A percentile compares a stretch with the other conserved stretches of the same genome.
Conservation (phyloP, 2,797 vertebrate genomes). For the Heteromormyrus szaboi region DNA sequence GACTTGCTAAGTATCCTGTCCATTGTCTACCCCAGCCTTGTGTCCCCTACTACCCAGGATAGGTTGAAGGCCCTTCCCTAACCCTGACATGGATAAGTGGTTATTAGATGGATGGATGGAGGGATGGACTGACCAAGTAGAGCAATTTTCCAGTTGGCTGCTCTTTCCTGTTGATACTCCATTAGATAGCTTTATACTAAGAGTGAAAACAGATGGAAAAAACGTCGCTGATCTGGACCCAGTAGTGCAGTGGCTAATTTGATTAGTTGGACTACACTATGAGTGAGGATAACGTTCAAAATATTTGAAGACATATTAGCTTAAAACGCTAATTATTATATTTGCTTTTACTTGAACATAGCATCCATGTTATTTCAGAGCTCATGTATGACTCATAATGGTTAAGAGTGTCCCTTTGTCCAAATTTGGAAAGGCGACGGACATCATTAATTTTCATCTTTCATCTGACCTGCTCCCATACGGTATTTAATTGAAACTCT, state of each 20-base stretch:
- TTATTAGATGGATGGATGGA: background rate
- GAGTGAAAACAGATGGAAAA: background rate
- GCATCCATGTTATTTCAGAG: background rate
- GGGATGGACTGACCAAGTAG: background rate
- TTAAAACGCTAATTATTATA: background rate
- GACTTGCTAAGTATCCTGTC: background rate
- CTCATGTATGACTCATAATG: background rate
- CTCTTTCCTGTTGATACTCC: background rate
- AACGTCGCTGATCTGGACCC: background rate
- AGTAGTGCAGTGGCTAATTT: background rate
- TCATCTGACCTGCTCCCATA: background rate
- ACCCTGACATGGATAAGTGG: background rate
- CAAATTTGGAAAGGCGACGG: background rate
- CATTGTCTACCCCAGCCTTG: background rate
- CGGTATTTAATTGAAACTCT: conserved; percentile 4
- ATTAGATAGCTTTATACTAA: background rate
- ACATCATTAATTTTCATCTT: background rate
- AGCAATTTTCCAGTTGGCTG: background rate
- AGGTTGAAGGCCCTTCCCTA: background rate
- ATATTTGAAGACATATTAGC: background rate
- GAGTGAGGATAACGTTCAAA: background rate
- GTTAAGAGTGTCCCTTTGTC: background rate
- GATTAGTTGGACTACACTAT: background rate
- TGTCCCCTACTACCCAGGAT: background rate
- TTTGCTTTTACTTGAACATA: background rate